These are phyloP conservation scores for Melanotaenia pygmaea DNA, from an alignment of 2,797 vertebrate genomes.

Conservation along the genomic window DNA sequence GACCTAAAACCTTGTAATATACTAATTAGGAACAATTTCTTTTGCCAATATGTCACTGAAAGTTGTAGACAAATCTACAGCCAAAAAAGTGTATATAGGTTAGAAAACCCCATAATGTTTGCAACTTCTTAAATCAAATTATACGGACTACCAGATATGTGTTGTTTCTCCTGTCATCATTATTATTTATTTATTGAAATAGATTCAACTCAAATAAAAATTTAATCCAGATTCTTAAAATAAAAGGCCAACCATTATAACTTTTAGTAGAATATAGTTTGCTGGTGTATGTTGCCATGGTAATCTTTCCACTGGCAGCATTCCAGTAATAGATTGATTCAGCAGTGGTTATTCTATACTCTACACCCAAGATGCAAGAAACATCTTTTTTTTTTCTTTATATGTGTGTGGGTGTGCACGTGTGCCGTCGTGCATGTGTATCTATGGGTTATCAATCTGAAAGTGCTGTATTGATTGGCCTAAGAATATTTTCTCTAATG, in stretches of 20 bases:
- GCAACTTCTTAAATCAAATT: background rate
- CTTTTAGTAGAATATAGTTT: conserved; percentile 50
- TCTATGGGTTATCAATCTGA: conserved; percentile 72
- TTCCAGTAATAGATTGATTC: conserved; percentile 73
- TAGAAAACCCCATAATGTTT: background rate
- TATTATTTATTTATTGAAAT: background rate
- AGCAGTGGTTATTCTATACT: conserved; percentile 68
- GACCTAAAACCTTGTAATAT: background rate
- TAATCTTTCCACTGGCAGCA: conserved; percentile 69
- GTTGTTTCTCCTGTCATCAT: background rate
- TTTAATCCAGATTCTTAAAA: conserved; percentile 32
- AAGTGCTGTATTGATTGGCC: conserved; percentile 68
- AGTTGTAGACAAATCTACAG: background rate
- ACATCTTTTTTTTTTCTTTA: conserved; percentile 14
- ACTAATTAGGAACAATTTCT: background rate
- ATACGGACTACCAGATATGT: background rate
- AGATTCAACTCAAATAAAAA: conserved; percentile 25
- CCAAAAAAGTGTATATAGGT: background rate
- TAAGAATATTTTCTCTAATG: conserved; percentile 77
- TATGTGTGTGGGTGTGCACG: conserved; percentile 10
- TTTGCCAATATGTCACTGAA: background rate
- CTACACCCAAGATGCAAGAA: conserved; percentile 47
- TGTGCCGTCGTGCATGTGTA: conserved; percentile 23
- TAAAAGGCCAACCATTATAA: conserved; percentile 40
- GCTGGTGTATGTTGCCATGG: conserved; percentile 72